Evolutionary conservation across 1,140 invertebrate species (phyloP).

Genomic region (Listronotus oregonensis): DNA sequence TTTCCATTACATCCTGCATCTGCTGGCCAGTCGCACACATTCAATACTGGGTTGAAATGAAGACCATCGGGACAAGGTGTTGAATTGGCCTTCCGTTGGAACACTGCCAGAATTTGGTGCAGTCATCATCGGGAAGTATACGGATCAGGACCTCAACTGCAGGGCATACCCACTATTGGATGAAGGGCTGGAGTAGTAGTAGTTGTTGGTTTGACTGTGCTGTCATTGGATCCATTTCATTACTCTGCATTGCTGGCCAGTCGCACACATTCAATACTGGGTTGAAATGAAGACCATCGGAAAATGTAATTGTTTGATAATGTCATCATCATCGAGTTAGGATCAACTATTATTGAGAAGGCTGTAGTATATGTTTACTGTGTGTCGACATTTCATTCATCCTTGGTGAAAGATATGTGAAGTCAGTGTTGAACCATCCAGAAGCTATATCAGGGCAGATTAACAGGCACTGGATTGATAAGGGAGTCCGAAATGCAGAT

Average conservation of each 20-base stretch:
- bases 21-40: conserved; percentile 62
- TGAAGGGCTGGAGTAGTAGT: neutral
- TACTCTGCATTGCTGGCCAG: too few relatives aligned
- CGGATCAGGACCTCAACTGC: conserved; percentile 31
- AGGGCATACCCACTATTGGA: conserved; percentile 22
- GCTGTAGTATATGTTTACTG: too few relatives aligned
- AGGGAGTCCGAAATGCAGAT: too few relatives aligned
- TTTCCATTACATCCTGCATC: conserved; percentile 30
- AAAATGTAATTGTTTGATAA: too few relatives aligned
- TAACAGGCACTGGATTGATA: too few relatives aligned
- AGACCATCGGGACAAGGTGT: conserved; percentile 59
- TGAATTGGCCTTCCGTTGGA: conserved; percentile 57
- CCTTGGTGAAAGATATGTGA: too few relatives aligned
- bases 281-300: conserved; percentile 61
- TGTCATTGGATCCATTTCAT: too few relatives aligned
- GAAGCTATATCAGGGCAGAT: too few relatives aligned
- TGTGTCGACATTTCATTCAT: too few relatives aligned
- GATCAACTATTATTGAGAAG: too few relatives aligned
- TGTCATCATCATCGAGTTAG: too few relatives aligned
- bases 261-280: conserved; percentile 60
- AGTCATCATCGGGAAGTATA: conserved; percentile 53
- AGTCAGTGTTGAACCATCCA: too few relatives aligned
- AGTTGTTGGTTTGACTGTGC: conserved; percentile 8
- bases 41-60: conserved; percentile 60
- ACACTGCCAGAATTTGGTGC: conserved; percentile 65